Conservation (phyloP, 1,140 invertebrate species). For the Drosophila kepulauana region DNA sequence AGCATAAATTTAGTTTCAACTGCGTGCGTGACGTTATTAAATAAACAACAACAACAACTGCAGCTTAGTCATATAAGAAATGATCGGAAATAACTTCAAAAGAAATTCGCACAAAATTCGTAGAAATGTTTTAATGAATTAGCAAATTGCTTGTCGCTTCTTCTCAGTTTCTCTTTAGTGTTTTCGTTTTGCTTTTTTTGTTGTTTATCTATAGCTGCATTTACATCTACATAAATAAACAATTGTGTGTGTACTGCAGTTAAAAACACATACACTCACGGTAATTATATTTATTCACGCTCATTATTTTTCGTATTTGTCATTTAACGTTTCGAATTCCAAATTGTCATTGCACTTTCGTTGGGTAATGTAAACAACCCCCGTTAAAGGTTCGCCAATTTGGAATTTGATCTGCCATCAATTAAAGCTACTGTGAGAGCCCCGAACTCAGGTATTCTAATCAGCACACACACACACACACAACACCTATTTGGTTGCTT, state of each 20-base stretch:
- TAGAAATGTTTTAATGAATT: slow-evolving; percentile 5
- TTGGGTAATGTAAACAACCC: slow-evolving; percentile 25
- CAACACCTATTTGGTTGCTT: not conserved
- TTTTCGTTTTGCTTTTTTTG: not conserved
- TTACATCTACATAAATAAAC: slow-evolving; percentile 1
- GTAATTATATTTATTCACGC: slow-evolving; percentile 1
- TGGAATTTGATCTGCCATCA: slow-evolving; percentile 74
- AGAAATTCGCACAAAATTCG: not conserved
- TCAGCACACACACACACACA: slow-evolving; percentile 37
- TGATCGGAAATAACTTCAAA: slow-evolving; percentile 4
- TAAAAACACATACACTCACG: not conserved
- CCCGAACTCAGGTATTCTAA: slow-evolving; percentile 46
- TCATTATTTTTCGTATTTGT: slow-evolving; percentile 1
- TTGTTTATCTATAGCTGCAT: not conserved
- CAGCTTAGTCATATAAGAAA: not conserved
- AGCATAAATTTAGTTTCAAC: not conserved
- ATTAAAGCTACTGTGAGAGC: slow-evolving; percentile 37
- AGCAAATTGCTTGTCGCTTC: slow-evolving; percentile 1
- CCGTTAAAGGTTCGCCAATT: slow-evolving; percentile 25
- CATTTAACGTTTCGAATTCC: not conserved
- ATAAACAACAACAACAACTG: not conserved
- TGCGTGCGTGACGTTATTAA: not conserved
- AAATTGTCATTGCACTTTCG: slow-evolving; percentile 4
- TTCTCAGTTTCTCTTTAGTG: not conserved
- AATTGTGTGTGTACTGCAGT: not conserved